Base-by-base conservation (phyloP, 2,797 vertebrate species). In the Schizothorax lantsangensis region DNA sequence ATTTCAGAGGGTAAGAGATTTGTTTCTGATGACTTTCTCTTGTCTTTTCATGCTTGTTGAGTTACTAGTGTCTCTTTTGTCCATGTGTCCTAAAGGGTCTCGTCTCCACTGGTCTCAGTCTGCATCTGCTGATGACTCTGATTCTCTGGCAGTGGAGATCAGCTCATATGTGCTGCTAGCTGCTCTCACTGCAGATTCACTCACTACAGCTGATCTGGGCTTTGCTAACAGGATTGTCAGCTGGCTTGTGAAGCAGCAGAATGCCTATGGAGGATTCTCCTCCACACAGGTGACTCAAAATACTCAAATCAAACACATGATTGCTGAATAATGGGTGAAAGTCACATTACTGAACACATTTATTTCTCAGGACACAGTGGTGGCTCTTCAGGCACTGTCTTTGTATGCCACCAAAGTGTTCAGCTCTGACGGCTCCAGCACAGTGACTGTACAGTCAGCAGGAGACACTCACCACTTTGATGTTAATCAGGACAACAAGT, bases 311-410 rank as follows among this genome's bases (percentile, higher is more conserved):
- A 38, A 45, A 62, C 59, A 73, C 74, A 64, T 36, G 45, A n/a
- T 66, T 62, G 38, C 8, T 47, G 15, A 11, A 40, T 43, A 40
- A 57, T 83, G 66, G 36, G 2, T 57, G 45, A n/a, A 59, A 40
- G 21, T 23, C 14, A 66, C 17, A 52, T 19, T 6, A 38, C 43
- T 72, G 30, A 30, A 68, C 49, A 19, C 36, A 26, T 52, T 79
- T 74, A 23, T 45, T 71, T 88, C 86, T 9, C 64, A 95, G 93
- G 94, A 95, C 92, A 94, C 94, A 0, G 95, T 97, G 83, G 94
- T 95, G 87, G 96, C 95, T 87, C 95, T 97, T 62, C 96, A 97
- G 92, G 97, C 96, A 1, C 30, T 98, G 75, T 90, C 97, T 79
- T 92, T 95, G 21, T 97, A 97, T 74, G 94, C 95, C 64, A 89